Percentiles rank a stretch among this genome's conserved stretches.
These are phyloP conservation scores for Augochlorella aurata DNA, from an alignment of 2,888 invertebrate species.

Conservation along the genomic window DNA sequence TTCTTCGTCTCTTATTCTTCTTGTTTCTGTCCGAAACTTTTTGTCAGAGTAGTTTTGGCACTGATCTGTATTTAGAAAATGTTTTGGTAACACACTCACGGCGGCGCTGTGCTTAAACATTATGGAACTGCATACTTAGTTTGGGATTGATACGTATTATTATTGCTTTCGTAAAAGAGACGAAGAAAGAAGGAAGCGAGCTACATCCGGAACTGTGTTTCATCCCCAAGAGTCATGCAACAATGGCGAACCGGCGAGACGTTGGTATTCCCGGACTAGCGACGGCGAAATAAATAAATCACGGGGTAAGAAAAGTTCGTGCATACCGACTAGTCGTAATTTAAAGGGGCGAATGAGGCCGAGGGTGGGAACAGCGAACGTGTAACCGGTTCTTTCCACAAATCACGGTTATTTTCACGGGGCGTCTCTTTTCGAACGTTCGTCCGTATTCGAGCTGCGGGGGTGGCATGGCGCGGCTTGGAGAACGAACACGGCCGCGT, in stretches of 20 bases:
- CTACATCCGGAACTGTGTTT: not conserved
- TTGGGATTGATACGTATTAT: not conserved
- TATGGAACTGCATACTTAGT: not conserved
- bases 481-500: slow-evolving; percentile 35
- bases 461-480: slow-evolving; percentile 28
- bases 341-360: slow-evolving; percentile 30
- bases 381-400: slow-evolving; percentile 56
- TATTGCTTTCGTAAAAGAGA: too few relatives aligned
- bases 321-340: slow-evolving; percentile 9
- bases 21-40: not conserved
- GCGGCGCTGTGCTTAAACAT: too few relatives aligned
- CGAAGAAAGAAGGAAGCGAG: not conserved
- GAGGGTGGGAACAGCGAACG: slow-evolving; percentile 20
- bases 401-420: slow-evolving; percentile 56
- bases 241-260: not conserved
- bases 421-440: slow-evolving; percentile 37
- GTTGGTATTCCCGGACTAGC: not conserved
- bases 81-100: too few relatives aligned
- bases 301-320: not conserved
- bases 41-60: not conserved
- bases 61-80: not conserved
- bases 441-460: slow-evolving; percentile 19
- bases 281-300: not conserved
- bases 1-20: not conserved
- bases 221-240: not conserved